Conservation (phyloP, 2,888 invertebrate species). For the Griposia aprilina region DNA sequence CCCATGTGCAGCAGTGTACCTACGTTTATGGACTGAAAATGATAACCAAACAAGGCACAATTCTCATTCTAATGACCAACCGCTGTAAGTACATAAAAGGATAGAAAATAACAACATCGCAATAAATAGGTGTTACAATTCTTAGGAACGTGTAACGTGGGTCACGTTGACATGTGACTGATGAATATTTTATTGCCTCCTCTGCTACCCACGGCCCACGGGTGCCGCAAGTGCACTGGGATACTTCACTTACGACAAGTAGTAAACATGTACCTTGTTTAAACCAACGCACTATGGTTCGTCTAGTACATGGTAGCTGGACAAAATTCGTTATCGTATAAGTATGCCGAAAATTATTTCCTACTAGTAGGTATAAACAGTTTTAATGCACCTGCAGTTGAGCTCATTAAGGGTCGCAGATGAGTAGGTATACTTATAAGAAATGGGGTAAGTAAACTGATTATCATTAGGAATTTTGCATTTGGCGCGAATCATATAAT, state of each 20-base stretch:
- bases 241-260: conserved; percentile 54
- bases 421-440: no score
- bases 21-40: neutral
- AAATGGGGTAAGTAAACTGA: no score
- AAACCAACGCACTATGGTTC: conserved; percentile 21
- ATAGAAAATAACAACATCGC: conserved; percentile 66
- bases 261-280: conserved; percentile 57
- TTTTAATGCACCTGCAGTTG: no score
- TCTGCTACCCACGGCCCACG: conserved; percentile 82
- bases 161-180: conserved; percentile 84
- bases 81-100: conserved; percentile 26
- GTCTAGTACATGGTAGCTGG: no score
- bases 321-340: no score
- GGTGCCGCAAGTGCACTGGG: conserved; percentile 67
- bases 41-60: conserved; percentile 5
- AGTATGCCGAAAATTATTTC: no score
- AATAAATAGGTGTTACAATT: conserved; percentile 66
- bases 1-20: neutral
- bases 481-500: no score
- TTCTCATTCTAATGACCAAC: conserved; percentile 21
- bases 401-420: no score
- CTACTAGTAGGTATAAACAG: no score
- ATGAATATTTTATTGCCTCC: conserved; percentile 88
- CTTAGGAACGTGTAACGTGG: conserved; percentile 70
- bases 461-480: no score